These are phyloP conservation scores for Anorthoa munda DNA, from an alignment of 2,888 invertebrate species.

Conservation along the genomic window DNA sequence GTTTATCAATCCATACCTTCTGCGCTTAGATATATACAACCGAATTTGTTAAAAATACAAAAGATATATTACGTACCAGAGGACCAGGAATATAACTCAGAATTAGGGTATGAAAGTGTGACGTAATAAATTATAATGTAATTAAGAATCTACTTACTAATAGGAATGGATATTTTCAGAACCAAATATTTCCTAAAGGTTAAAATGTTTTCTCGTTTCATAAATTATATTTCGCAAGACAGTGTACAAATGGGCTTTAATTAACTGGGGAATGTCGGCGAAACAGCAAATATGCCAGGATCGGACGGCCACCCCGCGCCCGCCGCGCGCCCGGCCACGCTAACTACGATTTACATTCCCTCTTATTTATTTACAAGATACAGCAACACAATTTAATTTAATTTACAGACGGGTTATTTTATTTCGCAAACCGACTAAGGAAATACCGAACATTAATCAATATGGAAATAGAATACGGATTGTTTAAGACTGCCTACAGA, in stretches of 20 bases:
- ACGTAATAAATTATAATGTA: constrained; percentile 22
- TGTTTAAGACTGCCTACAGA: neutral
- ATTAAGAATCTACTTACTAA: constrained; percentile 42
- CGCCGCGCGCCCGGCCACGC: constrained; percentile 74
- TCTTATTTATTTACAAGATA: constrained; percentile 83
- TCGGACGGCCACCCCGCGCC: constrained; percentile 74
- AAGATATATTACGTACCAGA: neutral
- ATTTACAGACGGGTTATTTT: constrained; percentile 73
- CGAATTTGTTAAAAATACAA: constrained; percentile 19
- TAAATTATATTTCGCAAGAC: constrained; percentile 88
- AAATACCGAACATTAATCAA: constrained; percentile 54
- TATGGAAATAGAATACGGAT: constrained; percentile 34
- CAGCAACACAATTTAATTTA: constrained; percentile 77
- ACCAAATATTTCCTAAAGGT: constrained; percentile 78
- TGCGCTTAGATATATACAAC: constrained; percentile 19
- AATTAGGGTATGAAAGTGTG: constrained; percentile 6
- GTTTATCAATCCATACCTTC: constrained; percentile 84
- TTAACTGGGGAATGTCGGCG: constrained; percentile 88
- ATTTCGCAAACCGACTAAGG: constrained; percentile 55
- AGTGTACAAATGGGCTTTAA: constrained; percentile 89
- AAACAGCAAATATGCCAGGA: constrained; percentile 87
- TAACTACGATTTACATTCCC: constrained; percentile 86
- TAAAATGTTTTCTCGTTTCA: constrained; percentile 83
- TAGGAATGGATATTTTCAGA: constrained; percentile 69
- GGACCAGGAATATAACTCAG: neutral